Base-by-base conservation (phyloP, 2,888 invertebrate species). In the Drosophila kuntzei region DNA sequence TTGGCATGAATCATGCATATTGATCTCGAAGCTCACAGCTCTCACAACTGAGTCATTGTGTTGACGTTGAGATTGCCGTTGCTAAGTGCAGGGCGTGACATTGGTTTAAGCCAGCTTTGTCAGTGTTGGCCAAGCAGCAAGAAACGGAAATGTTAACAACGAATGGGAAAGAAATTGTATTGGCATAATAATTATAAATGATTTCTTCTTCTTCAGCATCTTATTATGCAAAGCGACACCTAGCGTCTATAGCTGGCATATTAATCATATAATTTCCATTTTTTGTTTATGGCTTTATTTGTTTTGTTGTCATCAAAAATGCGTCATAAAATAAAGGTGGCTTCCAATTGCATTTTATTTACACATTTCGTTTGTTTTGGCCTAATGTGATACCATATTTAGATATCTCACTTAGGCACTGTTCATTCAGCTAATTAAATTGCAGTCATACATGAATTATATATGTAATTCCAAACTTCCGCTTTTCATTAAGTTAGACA, bases 1-100 rank as follows among this genome's bases (percentile, higher is more conserved):
- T 55, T 79, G 67, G 66, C 70, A 84, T 82, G 82, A 82, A 76
- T 82, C 82, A 82, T 78, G 76, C 70, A 76, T 83, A 81, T 84
- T 84, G 84, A 81, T 79, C 84, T 79, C 75, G 39, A 29, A 47
- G 34, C 58, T 63, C 43, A n/a, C 54, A 27, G 7, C 53, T 27
- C 27, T 46, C 39, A 27, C 61, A 16, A 11, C 59, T 60, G 39
- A 20, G 49, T 44, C 37, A 55, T 22, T 27, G 16, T 43, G 34
- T 47, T 46, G 47, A 4, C 16, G 25, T 43, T 18, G 34, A 0
- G n/a, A 41, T 9, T 47, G 32, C 39, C 55, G 74, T 71, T 65
- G 61, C 61, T 58, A 75, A 75, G 76, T 74, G 74, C 74, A 75
- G 49, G 58, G n/a, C 22, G 20, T 59, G 54, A 36, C 69, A 36